Evolutionary conservation across 2,797 vertebrate genomes (phyloP).

Genomic region (Lerista edwardsae): DNA sequence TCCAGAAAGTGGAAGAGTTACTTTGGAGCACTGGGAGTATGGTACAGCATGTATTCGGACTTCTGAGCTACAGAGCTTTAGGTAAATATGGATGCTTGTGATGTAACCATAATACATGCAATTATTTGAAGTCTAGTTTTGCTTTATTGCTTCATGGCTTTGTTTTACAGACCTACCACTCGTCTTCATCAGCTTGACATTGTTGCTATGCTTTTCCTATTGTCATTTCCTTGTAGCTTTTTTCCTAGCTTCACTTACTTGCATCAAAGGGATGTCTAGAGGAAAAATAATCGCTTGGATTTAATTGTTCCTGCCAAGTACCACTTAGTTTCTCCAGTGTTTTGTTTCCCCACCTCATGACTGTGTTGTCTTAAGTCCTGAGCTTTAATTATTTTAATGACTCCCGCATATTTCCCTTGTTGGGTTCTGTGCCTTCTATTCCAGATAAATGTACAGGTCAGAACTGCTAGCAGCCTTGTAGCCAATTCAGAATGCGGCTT

Average conservation of each 20-base stretch:
- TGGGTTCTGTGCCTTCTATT: slow-evolving; percentile 23
- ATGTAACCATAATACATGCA: neutral
- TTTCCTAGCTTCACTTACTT: neutral
- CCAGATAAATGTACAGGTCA: slow-evolving; percentile 19
- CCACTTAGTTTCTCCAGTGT: slow-evolving; percentile 12
- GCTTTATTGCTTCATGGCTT: no score
- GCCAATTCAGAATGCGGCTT: neutral
- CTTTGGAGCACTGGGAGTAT: neutral
- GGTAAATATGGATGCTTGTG: neutral
- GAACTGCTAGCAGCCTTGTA: neutral
- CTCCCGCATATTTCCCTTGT: neutral
- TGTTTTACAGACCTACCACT: neutral
- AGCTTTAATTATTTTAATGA: slow-evolving; percentile 12
- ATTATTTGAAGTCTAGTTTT: neutral
- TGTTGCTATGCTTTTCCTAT: neutral
- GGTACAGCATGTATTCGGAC: neutral
- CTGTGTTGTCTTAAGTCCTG: slow-evolving; percentile 28
- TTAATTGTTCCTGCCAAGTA: slow-evolving; percentile 25
- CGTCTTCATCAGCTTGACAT: neutral
- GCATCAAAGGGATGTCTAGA: neutral
- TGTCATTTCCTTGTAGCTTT: neutral
- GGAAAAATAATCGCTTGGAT: neutral
- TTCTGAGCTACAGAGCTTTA: neutral
- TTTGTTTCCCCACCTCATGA: slow-evolving; percentile 18
- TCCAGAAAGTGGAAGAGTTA: neutral